These are phyloP conservation scores for Odontamblyopus rebecca DNA, from an alignment of 2,797 vertebrate species.

Conservation along the genomic window DNA sequence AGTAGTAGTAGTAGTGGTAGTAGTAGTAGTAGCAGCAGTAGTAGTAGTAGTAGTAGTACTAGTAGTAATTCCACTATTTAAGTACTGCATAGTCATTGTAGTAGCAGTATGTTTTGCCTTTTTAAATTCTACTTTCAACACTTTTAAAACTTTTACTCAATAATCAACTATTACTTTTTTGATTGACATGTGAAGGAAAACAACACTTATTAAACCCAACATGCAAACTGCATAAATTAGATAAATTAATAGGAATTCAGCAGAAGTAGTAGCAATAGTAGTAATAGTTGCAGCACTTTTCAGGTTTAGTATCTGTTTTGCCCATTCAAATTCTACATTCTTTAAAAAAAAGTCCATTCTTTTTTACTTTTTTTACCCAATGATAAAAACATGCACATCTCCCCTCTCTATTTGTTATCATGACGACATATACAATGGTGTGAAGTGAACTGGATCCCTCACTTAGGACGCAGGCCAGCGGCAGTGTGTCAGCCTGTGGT, in stretches of 20 bases:
- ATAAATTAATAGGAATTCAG: background rate
- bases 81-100: too few relatives aligned
- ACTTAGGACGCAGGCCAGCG: slow-evolving; percentile 3
- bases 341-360: too few relatives aligned
- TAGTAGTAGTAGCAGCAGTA: too few relatives aligned
- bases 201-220: too few relatives aligned
- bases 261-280: background rate
- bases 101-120: too few relatives aligned
- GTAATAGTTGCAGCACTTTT: background rate
- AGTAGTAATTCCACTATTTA: too few relatives aligned
- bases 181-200: too few relatives aligned
- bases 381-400: background rate
- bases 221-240: background rate
- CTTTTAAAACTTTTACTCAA: too few relatives aligned
- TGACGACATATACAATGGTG: background rate
- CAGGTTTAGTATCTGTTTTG: background rate
- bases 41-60: too few relatives aligned
- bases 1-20: background rate
- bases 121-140: too few relatives aligned
- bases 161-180: too few relatives aligned
- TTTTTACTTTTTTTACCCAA: background rate
- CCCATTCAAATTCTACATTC: background rate
- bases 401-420: background rate
- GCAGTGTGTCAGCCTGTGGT: slow-evolving; percentile 41
- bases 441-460: slow-evolving; percentile 1